Conservation (phyloP, 2,797 vertebrate genomes). For the Chelon labrosus region DNA sequence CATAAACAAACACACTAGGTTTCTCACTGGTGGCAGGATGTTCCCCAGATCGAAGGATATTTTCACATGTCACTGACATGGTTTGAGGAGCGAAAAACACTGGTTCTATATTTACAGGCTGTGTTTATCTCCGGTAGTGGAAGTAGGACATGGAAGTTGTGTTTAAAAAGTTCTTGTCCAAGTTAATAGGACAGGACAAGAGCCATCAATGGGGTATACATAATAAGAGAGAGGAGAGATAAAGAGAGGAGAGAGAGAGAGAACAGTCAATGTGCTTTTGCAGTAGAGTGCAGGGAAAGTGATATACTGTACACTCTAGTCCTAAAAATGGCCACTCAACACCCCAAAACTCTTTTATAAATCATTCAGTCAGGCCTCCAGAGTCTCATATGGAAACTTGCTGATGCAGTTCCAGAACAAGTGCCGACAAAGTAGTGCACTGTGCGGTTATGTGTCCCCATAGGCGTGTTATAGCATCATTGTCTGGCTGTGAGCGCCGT, state of each 20-base stretch:
- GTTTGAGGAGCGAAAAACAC: constrained; percentile 63
- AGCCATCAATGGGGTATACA: constrained; percentile 18
- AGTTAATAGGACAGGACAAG: constrained; percentile 1
- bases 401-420: constrained; percentile 69
- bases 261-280: constrained; percentile 16
- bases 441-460: constrained; percentile 65
- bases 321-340: constrained; percentile 69
- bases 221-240: constrained; percentile 11
- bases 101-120: constrained; percentile 70
- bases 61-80: constrained; percentile 68
- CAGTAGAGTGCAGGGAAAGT: constrained; percentile 58
- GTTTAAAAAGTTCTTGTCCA: constrained; percentile 41
- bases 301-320: constrained; percentile 50
- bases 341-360: constrained; percentile 65
- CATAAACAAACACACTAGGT: constrained; percentile 52
- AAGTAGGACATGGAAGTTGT: constrained; percentile 70
- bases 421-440: constrained; percentile 68
- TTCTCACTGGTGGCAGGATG: constrained; percentile 75
- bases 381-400: constrained; percentile 65
- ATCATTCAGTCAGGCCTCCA: constrained; percentile 69
- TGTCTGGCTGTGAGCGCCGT: constrained; percentile 62
- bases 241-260: constrained; percentile 7
- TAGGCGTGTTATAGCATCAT: constrained; percentile 69
- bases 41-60: constrained; percentile 71
- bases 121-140: constrained; percentile 76